Base-by-base conservation (phyloP, 2,888 invertebrate species). In the Athalia circularis region DNA sequence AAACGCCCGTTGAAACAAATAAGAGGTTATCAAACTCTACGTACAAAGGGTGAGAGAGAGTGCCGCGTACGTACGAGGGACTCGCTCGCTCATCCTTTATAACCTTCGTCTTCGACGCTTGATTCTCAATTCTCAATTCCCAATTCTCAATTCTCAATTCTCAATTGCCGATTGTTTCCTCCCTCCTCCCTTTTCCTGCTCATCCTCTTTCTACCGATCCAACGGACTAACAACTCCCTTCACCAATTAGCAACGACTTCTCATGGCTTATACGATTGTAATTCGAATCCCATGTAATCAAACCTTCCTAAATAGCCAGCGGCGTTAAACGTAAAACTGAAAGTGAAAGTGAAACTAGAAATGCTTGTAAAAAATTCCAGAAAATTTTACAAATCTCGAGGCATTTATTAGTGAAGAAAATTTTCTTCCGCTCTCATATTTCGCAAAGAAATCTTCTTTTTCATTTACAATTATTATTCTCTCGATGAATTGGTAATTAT, bases 91-190 rank as follows among this genome's bases (percentile, higher is more conserved):
- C 8, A 8, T 43, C 59, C 72, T 72, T 72, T 72, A 72, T 57
- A 59, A 45, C 72, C 59, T 59, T 13, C 45, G 57, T 29, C 29
- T 29, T 29, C 29, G 29, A 29, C 29, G 29, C 47, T 72, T 47
- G 54, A 68, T 54, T 68, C 52, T n/a, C 68, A 52, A 67, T 67
- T 50, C 8, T 47, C 65, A 52, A 67, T 67, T 50, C 8, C 50
- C 65, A 15, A 67, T 67, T 65, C 65, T 43, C 67, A 29, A 52
- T 68, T 68, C 15, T 8, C 57, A 54, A 45, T 70, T 57, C 77
- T 62, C 79, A 64, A 61, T 74, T 77, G 54, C 64, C 74, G 61
- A 59, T 52, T 79, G 77, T 52, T 76, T 79, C 75, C 65, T 68
- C 15, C 9, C 57, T 52, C 11, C 57, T 57, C 77, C 65, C 79